A percentile compares a stretch with the other conserved stretches of the same genome.
Evolutionary conservation across 2,888 invertebrate genomes (phyloP).

Genomic region (Eupithecia subfuscata): DNA sequence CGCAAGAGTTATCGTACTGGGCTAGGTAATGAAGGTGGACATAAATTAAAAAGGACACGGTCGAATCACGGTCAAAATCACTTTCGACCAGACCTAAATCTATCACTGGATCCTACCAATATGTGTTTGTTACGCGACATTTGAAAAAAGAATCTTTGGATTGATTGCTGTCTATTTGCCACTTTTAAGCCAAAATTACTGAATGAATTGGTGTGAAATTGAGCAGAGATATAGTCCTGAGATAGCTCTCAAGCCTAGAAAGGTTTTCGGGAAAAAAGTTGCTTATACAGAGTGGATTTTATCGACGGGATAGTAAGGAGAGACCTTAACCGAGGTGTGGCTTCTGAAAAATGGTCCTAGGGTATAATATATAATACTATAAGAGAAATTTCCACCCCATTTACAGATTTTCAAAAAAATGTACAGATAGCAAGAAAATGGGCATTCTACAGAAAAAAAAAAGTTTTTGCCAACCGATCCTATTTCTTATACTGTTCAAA

Average conservation of each 20-base stretch:
- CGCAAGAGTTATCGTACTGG: constrained; percentile 36
- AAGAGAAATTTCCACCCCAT: no score
- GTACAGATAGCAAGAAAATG: no score
- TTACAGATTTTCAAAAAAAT: no score
- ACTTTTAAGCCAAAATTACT: background rate
- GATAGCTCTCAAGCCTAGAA: background rate
- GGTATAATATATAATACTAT: no score
- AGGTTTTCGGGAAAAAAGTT: no score
- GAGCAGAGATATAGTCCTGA: background rate
- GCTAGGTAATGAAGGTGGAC: constrained; percentile 31
- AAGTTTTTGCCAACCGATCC: no score
- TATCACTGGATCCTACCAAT: background rate
- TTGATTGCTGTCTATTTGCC: background rate
- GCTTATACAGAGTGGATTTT: no score
- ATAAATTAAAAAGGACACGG: constrained; percentile 23
- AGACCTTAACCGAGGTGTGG: no score
- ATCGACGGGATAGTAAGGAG: no score
- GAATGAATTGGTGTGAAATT: background rate
- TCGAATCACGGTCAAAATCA: background rate
- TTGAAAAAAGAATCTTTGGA: background rate
- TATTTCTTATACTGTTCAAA: no score
- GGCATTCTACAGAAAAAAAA: no score
- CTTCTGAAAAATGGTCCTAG: no score
- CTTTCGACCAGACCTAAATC: background rate
- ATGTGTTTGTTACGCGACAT: background rate